A percentile compares a stretch with the other conserved stretches of the same genome.
Evolutionary conservation across 1,140 invertebrate species (phyloP).

Genomic region (Drosophila sp.): DNA sequence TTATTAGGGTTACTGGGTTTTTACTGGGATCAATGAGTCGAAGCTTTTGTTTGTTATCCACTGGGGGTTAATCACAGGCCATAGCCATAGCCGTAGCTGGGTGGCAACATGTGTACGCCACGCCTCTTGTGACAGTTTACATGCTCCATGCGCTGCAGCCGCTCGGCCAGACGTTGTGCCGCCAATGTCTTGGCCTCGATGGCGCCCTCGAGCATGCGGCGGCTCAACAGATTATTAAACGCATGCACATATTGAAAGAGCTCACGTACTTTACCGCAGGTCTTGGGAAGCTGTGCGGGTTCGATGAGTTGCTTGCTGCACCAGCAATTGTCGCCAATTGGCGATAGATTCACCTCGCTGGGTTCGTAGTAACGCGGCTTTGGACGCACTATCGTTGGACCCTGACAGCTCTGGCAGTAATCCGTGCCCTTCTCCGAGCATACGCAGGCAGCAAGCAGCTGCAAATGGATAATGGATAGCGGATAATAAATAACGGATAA

Average conservation of each 20-base stretch:
- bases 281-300: slow-evolving; percentile 76
- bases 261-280: slow-evolving; percentile 81
- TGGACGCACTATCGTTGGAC: slow-evolving; percentile 58
- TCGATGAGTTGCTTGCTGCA: slow-evolving; percentile 79
- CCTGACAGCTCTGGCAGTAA: slow-evolving; percentile 68
- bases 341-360: slow-evolving; percentile 60
- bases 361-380: slow-evolving; percentile 63
- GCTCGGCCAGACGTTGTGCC: slow-evolving; percentile 74
- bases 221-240: slow-evolving; percentile 74
- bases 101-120: slow-evolving; percentile 26
- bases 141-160: slow-evolving; percentile 67
- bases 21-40: background rate
- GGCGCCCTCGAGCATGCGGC: slow-evolving; percentile 72
- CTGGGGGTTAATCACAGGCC: slow-evolving; percentile 43
- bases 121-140: slow-evolving; percentile 63
- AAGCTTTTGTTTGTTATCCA: slow-evolving; percentile 15
- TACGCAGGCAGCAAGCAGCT: slow-evolving; percentile 69
- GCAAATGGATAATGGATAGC: background rate
- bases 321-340: slow-evolving; percentile 79
- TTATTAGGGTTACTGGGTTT: slow-evolving; percentile 2
- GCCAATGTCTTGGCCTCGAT: slow-evolving; percentile 72
- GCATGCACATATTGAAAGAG: slow-evolving; percentile 71
- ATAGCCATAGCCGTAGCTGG: slow-evolving; percentile 32
- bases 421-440: slow-evolving; percentile 84
- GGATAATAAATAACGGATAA: background rate